Percentiles rank a stretch among this genome's conserved stretches.
These are phyloP conservation scores for Phrynocephalus guinanensis DNA, from an alignment of 2,797 vertebrate species.

Conservation along the genomic window DNA sequence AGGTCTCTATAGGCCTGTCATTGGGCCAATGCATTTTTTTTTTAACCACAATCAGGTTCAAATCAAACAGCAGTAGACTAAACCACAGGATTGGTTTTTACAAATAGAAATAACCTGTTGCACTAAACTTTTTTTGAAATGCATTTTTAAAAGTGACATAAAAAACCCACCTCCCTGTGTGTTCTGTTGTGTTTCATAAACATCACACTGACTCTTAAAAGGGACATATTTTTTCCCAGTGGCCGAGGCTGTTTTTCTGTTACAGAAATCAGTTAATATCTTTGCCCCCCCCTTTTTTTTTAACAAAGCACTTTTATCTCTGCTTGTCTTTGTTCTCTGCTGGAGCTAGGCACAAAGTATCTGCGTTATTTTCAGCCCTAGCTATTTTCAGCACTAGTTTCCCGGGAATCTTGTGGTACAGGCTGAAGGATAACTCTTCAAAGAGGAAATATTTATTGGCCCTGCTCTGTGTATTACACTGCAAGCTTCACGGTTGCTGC, in stretches of 20 bases:
- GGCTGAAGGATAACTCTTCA: not conserved
- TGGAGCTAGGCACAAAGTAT: constrained; percentile 3
- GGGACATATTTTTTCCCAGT: not conserved
- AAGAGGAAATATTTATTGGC: constrained; percentile 16
- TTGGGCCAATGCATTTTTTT: constrained; percentile 17
- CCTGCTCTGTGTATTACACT: not conserved
- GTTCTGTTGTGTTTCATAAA: constrained; percentile 20
- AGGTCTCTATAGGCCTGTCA: constrained; percentile 6
- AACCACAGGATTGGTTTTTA: not conserved
- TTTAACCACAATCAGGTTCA: not conserved
- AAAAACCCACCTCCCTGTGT: not conserved
- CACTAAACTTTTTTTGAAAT: not conserved
- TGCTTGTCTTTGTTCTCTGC: not conserved
- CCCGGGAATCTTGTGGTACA: constrained; percentile 36
- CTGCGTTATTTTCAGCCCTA: not conserved
- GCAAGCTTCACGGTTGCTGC: not conserved
- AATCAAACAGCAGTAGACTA: not conserved
- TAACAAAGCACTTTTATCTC: constrained; percentile 10
- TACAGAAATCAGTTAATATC: constrained; percentile 29
- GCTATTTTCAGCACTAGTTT: not conserved
- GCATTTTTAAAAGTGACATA: constrained; percentile 18
- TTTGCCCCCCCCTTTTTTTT: constrained; percentile 21
- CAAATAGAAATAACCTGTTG: constrained; percentile 3
- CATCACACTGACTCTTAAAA: constrained; percentile 19
- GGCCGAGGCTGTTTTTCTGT: constrained; percentile 3